Evolutionary conservation across 2,113 vertebrate genomes (phyloP).

Genomic region (Osmerus eperlanus): DNA sequence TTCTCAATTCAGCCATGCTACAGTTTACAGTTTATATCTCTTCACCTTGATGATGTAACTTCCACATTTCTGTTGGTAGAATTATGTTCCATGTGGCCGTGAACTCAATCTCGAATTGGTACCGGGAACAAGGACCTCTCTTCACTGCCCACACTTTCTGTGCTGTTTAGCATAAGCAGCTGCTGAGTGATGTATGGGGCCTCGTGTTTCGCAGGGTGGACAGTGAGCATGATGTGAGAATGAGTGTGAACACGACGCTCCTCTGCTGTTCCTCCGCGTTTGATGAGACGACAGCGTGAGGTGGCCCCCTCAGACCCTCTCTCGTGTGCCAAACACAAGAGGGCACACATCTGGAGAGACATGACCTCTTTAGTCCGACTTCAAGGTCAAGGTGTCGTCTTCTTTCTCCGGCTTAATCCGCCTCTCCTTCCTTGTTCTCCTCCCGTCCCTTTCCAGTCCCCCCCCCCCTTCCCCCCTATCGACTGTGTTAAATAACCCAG

Average conservation of each 20-base stretch:
- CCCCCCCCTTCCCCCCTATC: conserved; percentile 1
- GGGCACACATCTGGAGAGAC: background rate
- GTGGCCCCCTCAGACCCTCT: background rate
- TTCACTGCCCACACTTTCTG: conserved; percentile 28
- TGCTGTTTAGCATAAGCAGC: conserved; percentile 5
- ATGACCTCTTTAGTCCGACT: background rate
- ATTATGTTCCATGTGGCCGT: background rate
- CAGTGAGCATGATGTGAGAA: conserved; percentile 9
- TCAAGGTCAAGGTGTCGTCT: conserved; percentile 31
- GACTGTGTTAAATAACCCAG: conserved; percentile 9
- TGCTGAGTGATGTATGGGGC: conserved; percentile 8
- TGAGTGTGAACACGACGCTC: conserved; percentile 29
- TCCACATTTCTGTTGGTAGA: too few relatives aligned
- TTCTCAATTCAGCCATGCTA: background rate
- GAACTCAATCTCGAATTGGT: conserved; percentile 9
- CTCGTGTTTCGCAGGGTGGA: conserved; percentile 16
- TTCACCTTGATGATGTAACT: too few relatives aligned
- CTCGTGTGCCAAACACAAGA: too few relatives aligned
- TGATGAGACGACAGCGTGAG: background rate
- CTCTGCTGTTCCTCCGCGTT: background rate
- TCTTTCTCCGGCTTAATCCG: conserved; percentile 9
- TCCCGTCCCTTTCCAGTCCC: background rate
- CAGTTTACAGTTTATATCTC: too few relatives aligned
- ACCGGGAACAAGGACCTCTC: conserved; percentile 8
- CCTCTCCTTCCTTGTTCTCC: background rate